phyloP scores from a whole-genome alignment of 1,140 invertebrate species.

The Bombus affinis region DNA sequence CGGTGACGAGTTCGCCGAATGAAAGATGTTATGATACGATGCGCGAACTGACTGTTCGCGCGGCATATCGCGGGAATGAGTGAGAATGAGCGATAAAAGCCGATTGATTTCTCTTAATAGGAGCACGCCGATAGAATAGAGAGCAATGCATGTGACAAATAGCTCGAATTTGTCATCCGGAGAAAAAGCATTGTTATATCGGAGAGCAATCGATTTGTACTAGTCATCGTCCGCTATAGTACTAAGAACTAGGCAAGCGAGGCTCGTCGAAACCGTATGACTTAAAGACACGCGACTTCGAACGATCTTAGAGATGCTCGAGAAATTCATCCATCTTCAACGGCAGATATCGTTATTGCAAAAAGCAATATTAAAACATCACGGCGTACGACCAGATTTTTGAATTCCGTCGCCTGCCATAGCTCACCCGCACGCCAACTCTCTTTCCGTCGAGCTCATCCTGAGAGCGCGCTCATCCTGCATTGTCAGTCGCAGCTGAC shows the following conservation, averaged over 20 bases:
- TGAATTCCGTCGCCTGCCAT: not conserved
- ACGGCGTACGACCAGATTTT: not conserved
- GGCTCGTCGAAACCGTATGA: not conserved
- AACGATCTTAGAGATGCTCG: too few relatives aligned
- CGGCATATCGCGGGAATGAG: not conserved
- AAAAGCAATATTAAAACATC: slow-evolving; percentile 12
- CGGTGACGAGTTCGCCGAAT: not conserved
- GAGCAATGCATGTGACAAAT: slow-evolving; percentile 7
- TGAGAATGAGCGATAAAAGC: not conserved
- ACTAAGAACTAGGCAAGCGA: not conserved
- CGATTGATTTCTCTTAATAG: slow-evolving; percentile 23
- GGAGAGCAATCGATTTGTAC: slow-evolving; percentile 13
- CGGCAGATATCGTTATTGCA: too few relatives aligned
- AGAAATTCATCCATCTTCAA: too few relatives aligned
- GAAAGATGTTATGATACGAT: not conserved
- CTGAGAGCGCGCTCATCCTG: slow-evolving; percentile 39
- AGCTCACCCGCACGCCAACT: not conserved
- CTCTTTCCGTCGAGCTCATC: slow-evolving; percentile 8
- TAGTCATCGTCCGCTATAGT: not conserved
- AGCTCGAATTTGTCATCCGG: slow-evolving; percentile 21
- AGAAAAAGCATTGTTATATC: slow-evolving; percentile 18
- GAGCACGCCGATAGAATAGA: not conserved
- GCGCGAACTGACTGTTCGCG: not conserved
- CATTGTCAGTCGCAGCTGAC: slow-evolving; percentile 64
- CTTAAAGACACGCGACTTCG: too few relatives aligned